Evolutionary conservation across 2,797 vertebrate species (phyloP), one percentile per base, ranked within the genome.

Genomic region (Momotus momota): DNA sequence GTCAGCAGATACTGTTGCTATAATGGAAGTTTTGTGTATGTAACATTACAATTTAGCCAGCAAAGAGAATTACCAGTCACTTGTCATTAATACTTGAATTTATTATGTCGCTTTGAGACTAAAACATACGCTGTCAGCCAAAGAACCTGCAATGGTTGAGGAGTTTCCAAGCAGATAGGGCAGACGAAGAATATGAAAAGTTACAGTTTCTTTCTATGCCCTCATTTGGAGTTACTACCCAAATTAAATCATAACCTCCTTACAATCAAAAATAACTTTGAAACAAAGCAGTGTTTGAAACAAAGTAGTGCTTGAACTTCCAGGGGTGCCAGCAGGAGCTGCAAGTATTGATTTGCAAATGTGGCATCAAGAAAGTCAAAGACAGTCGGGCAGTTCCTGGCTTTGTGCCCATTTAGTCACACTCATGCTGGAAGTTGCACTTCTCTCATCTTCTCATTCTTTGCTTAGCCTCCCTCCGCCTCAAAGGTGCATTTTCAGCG

Each of bases 371-470:
- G 35, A 51, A 55, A 7, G 4, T 21, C 23, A 43, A n/a, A 64
- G 38, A 7, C 10, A 17, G 9, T 25, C n/a, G 23, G 14, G 18
- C 31, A 31, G 14, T 12, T 40, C 15, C 23, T 20, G 35, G 18
- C 7, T 43, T 49, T 57, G 29, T 0, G 1, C 9, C 8, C 31
- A 18, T 14, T 31, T 21, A 17, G 17, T 33, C 14, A 35, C 5
- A 2, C 8, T 7, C 6, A 23, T n/a, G 43, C 12, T 71, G 41
- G 40, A 79, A 20, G 49, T 1, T 6, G 1, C 5, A 31, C 6
- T 45, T 25, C 38, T 49, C 5, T 6, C 3, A 5, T 72, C 25
- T 10, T 57, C 29, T 67, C 23, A 15, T 41, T 48, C 26, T 43
- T 81, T 18, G 17, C 57, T 51, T 25, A 46, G 5, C 8, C 25